Conservation (phyloP, 2,797 vertebrate species). For the Macropodus opercularis region DNA sequence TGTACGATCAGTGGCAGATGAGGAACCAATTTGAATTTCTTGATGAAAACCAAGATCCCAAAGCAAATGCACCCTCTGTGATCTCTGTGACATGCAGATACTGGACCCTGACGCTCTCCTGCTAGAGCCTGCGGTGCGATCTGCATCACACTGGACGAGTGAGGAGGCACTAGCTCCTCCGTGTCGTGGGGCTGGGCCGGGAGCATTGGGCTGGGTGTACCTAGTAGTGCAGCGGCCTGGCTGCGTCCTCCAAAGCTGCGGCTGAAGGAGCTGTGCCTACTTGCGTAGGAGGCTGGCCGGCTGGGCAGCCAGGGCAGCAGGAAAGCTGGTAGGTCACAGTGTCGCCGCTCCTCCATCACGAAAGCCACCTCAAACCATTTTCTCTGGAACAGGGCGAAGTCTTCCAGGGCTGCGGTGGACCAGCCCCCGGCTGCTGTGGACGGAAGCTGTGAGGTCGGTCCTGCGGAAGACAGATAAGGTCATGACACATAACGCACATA, state of each 20-base stretch:
- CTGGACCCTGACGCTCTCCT: conserved; percentile 12
- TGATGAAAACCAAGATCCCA: background rate
- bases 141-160: conserved; percentile 26
- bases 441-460: conserved; percentile 73
- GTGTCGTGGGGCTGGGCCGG: conserved; percentile 42
- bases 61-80: background rate
- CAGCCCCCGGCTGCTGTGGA: conserved; percentile 80
- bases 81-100: conserved; percentile 28
- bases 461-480: conserved; percentile 29
- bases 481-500: background rate
- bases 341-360: conserved; percentile 90
- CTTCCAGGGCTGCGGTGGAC: conserved; percentile 89
- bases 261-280: conserved; percentile 99
- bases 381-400: conserved; percentile 94
- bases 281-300: conserved; percentile 96
- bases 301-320: conserved; percentile 97
- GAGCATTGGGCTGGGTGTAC: conserved; percentile 80
- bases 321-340: conserved; percentile 93
- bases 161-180: conserved; percentile 6
- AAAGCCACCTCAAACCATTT: conserved; percentile 99
- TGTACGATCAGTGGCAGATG: too few relatives aligned
- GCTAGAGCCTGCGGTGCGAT: background rate
- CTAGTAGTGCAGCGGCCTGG: conserved; percentile 96
- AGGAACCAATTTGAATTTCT: background rate
- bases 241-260: conserved; percentile 99